Base-by-base conservation (phyloP, 2,888 invertebrate species). In the Dysmachus trigonus region DNA sequence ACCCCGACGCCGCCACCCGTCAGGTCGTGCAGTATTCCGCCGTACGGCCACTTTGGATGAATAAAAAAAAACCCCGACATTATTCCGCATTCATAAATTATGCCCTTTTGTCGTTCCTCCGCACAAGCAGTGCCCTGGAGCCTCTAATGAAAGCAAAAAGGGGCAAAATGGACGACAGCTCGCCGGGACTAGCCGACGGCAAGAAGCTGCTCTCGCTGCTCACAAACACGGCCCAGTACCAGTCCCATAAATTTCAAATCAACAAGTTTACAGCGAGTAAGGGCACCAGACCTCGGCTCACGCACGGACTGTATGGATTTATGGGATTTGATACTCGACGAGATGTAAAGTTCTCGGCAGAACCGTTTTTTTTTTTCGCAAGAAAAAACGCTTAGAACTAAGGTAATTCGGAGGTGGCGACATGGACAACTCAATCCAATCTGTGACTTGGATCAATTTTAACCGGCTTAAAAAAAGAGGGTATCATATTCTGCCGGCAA, bases 11-110 rank as follows among this genome's bases (percentile, higher is more conserved):
- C 62, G 62, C 62, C 62, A 62, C 62, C 62, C 62, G 62, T 62
- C 22, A 62, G 62, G 62, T 62, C 62, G 27, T 22, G 22, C 62
- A 47, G 47, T 47, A 18, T 7, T 41, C 22, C 10, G 22, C 62
- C 62, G 62, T 62, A 62, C 62, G 22, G 10, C 10, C 62, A 62
- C 3, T 62, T 62, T 62, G 62, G n/a, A 62, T 27, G 22, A 62
- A 62, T 62, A 62, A 22, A 62, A 31, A 62, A 62, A 76, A 6
- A 8, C 3, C 3, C 76, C n/a, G 73, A 73, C 73, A 73, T 35
- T 73, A 35, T 73, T 73, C 73, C 73, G 73, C 73, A 73, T 73
- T 73, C 73, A 73, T 73, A 73, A 73, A 73, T 73, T 73, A 73
- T 18, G 31, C 18, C 73, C 73, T 73, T 73, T 73, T 35, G 35